These are phyloP conservation scores for Megalopta genalis DNA, from an alignment of 1,140 invertebrate genomes.

Conservation along the genomic window DNA sequence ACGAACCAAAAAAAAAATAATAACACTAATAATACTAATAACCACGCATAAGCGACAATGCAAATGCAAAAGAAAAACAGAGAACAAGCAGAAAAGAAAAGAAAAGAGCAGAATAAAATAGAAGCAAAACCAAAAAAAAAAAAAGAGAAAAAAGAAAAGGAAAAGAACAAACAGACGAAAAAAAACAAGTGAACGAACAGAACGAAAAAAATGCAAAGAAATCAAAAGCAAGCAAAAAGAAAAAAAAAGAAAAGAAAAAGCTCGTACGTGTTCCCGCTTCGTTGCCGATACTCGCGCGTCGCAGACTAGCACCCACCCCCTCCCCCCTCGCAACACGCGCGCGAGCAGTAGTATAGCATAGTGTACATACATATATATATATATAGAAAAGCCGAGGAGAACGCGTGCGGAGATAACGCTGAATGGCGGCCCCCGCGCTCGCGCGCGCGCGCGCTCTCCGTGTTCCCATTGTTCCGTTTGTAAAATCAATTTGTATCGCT, in stretches of 20 bases:
- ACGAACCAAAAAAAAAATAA: not conserved
- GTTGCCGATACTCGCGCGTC: conserved; percentile 42
- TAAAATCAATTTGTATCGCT: conserved; percentile 69
- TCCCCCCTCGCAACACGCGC: no score
- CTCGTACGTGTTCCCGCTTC: conserved; percentile 55
- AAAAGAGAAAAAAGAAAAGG: conserved; percentile 6
- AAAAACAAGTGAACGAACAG: not conserved
- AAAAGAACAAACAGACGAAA: not conserved
- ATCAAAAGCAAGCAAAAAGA: conserved; percentile 15
- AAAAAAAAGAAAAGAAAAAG: no score
- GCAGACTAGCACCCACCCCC: no score
- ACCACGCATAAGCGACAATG: no score
- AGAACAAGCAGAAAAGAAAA: not conserved
- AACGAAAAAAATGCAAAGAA: not conserved
- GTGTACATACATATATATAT: no score
- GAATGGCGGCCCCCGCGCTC: not conserved
- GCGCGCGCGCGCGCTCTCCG: not conserved
- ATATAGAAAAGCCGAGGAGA: no score
- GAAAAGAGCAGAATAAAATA: not conserved
- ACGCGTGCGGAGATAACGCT: not conserved
- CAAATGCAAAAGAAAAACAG: not conserved
- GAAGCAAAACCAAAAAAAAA: not conserved
- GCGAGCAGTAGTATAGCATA: no score
- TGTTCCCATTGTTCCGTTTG: conserved; percentile 61
- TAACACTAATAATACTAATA: no score